phyloP scores from a whole-genome alignment of 1,140 invertebrate species.

The Euborellia annulipes region DNA sequence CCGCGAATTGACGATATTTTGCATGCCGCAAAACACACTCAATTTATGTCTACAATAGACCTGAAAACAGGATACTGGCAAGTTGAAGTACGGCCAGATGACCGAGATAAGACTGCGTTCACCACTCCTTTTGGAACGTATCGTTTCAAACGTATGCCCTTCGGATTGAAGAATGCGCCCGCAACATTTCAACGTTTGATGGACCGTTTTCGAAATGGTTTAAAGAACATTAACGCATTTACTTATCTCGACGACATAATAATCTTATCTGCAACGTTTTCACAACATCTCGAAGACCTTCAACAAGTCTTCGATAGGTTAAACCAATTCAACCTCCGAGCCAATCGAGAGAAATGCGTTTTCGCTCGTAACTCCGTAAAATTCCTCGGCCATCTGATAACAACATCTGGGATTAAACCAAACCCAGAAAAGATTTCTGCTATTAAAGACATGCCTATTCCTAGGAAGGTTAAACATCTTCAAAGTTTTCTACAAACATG shows the following conservation, averaged over 20 bases:
- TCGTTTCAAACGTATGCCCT: constrained; percentile 19
- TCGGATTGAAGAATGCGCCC: constrained; percentile 20
- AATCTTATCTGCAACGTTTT: not conserved
- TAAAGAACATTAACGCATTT: constrained; percentile 13
- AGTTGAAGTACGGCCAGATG: constrained; percentile 20
- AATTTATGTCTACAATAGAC: constrained; percentile 33
- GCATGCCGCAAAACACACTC: constrained; percentile 27
- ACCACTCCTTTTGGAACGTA: constrained; percentile 16
- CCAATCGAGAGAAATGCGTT: constrained; percentile 16
- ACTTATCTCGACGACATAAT: constrained; percentile 24
- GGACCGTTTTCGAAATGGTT: constrained; percentile 21
- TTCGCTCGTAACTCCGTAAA: constrained; percentile 10
- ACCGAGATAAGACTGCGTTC: constrained; percentile 22
- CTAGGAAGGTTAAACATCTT: constrained; percentile 18
- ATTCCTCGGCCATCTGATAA: constrained; percentile 17
- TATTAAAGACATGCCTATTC: constrained; percentile 18
- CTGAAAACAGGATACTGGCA: constrained; percentile 30
- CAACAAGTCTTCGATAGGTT: constrained; percentile 11
- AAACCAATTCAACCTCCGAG: constrained; percentile 7
- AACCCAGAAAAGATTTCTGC: constrained; percentile 16
- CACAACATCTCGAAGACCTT: not conserved
- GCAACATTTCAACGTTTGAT: constrained; percentile 24
- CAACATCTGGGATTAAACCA: constrained; percentile 10
- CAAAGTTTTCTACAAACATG: constrained; percentile 18
- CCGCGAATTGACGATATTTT: constrained; percentile 32